Base-by-base conservation (phyloP, 2,888 invertebrate genomes). In the Geotrupes spiniger region DNA sequence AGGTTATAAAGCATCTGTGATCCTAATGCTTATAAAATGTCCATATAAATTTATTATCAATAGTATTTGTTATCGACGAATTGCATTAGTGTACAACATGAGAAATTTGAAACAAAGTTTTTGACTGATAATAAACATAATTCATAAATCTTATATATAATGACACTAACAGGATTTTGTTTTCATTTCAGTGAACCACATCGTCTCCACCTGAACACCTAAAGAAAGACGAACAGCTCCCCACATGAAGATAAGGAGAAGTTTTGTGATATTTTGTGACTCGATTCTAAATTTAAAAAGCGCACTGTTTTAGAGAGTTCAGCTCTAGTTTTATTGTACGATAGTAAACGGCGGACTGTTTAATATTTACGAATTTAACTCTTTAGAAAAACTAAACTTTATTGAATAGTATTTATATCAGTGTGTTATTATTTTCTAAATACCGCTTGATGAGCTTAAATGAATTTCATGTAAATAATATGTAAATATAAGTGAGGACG, bases 231-330 rank as follows among this genome's bases (percentile, higher is more conserved):
- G 43, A 43, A 33, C 14, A 33, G 33, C 6, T 25, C 29, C 27
- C 11, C 33, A 27, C 21, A 40, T 43, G 11, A 33, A 40, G 12
- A 36, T 27, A 54, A 61, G 58, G 58, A 54, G 61, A 58, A 60
- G 62, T 64, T 65, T 63, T 68, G 68, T 69, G 69, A 68, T 68
- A 69, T 68, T 63, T 64, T 63, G 63, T 65, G 65, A 64, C 65
- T 58, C 45, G 41, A 53, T 51, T 53, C 48, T 51, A 53, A 48
- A 53, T 28, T 38, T 21, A 21, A 3, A 21, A 4, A 21, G 21
- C 21, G 21, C 21, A 21, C 21, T 52, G 49, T 47, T 42, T 50
- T 33, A 15, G 14, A 33, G 33, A 33, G 33, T 33, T 33, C 15
- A 10, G 12, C 14, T 9, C 12, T 33, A 8, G 33, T 33, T 12